phyloP scores from a whole-genome alignment of 2,797 vertebrate species.

The Danionella dracula region DNA sequence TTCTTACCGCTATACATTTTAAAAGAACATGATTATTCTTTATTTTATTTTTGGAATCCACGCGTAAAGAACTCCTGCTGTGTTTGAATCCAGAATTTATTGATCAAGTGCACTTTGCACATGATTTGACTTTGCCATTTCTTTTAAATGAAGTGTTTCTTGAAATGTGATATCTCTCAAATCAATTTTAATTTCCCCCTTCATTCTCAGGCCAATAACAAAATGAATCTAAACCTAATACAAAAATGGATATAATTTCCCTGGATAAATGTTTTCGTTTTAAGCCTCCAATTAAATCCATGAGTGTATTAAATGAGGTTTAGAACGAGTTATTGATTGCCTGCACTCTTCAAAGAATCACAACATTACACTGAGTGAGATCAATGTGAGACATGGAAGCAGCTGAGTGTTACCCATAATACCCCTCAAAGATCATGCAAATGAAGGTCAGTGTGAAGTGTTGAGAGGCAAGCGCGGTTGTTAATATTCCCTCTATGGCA shows the following conservation, averaged over 20 bases:
- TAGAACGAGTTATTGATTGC: constrained; percentile 72
- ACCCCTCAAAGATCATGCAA: constrained; percentile 1
- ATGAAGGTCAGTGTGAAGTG: constrained; percentile 15
- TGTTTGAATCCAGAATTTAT: neutral
- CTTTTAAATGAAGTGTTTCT: neutral
- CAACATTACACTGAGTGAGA: constrained; percentile 27
- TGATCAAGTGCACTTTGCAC: neutral
- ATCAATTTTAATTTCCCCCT: constrained; percentile 44
- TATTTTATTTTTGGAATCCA: no score
- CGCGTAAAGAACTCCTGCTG: no score
- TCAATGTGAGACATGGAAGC: constrained; percentile 1
- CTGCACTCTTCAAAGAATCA: constrained; percentile 46
- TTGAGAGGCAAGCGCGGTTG: neutral
- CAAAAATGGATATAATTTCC: constrained; percentile 32
- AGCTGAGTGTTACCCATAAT: neutral
- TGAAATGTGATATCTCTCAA: neutral
- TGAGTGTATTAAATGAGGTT: constrained; percentile 64
- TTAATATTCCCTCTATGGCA: constrained; percentile 35
- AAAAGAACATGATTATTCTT: no score
- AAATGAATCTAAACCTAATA: constrained; percentile 25
- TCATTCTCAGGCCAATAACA: constrained; percentile 22
- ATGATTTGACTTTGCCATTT: constrained; percentile 1
- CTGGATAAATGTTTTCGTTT: constrained; percentile 37
- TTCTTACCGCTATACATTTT: no score
- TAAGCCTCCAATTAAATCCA: constrained; percentile 57